Conservation (phyloP, 2,797 vertebrate genomes). For the Carapus acus region DNA sequence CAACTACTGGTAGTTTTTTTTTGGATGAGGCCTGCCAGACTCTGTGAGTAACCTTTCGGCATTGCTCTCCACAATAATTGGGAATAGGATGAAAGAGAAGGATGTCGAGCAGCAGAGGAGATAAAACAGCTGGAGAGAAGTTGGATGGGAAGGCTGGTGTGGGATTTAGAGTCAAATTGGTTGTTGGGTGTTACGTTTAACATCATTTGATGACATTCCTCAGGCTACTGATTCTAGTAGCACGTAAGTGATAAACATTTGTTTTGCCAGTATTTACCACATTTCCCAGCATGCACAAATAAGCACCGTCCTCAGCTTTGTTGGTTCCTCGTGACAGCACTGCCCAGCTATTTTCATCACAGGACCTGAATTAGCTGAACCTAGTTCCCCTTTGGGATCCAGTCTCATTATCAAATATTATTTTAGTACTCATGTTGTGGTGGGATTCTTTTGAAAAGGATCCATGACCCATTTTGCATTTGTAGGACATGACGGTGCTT, state of each 20-base stretch:
- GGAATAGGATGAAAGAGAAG: background rate
- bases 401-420: conserved; percentile 54
- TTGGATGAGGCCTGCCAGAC: no score
- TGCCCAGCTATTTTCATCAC: conserved; percentile 54
- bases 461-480: conserved; percentile 53
- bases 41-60: conserved; percentile 9
- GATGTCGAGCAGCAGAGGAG: background rate
- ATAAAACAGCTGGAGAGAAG: conserved; percentile 10
- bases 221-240: conserved; percentile 47
- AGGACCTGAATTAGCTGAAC: conserved; percentile 53
- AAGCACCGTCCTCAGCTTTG: conserved; percentile 17
- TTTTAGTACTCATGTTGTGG: conserved; percentile 43
- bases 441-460: conserved; percentile 45
- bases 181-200: conserved; percentile 63
- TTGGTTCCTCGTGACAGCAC: conserved; percentile 38
- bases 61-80: background rate
- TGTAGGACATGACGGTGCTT: conserved; percentile 16
- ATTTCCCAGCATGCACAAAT: conserved; percentile 7
- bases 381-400: conserved; percentile 48
- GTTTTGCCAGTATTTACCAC: conserved; percentile 19
- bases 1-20: no score
- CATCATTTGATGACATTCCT: conserved; percentile 66
- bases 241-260: conserved; percentile 58
- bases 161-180: conserved; percentile 9
- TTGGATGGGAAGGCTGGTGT: background rate